These are phyloP conservation scores for Falcaria lacertinaria DNA, from an alignment of 2,888 invertebrate species.

Conservation along the genomic window DNA sequence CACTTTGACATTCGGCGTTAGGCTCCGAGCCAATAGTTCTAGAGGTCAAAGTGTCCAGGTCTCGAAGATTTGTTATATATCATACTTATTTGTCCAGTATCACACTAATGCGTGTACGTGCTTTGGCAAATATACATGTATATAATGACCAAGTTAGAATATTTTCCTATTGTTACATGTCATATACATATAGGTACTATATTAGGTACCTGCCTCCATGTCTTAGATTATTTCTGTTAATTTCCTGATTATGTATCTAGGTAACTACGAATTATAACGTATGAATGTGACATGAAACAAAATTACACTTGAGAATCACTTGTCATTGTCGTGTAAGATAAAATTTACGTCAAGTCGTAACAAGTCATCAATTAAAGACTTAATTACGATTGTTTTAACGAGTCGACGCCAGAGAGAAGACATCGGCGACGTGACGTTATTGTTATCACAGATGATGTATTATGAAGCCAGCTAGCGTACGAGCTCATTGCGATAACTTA, in stretches of 20 bases:
- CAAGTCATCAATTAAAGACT: constrained; percentile 53
- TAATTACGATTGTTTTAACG: constrained; percentile 64
- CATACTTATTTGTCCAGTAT: background rate
- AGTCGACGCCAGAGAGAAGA: constrained; percentile 39
- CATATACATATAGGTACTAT: no score
- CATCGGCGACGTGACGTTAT: constrained; percentile 44
- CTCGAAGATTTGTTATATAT: background rate
- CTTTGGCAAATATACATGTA: background rate
- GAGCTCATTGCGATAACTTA: constrained; percentile 34
- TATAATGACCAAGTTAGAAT: no score
- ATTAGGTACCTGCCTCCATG: no score
- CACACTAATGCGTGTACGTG: background rate
- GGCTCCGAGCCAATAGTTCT: background rate
- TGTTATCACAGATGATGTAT: constrained; percentile 51
- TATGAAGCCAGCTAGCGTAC: constrained; percentile 27
- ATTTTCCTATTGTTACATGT: no score
- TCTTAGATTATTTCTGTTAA: no score
- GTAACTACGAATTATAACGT: background rate
- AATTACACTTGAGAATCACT: constrained; percentile 37
- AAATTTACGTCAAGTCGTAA: constrained; percentile 43
- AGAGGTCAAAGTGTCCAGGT: background rate
- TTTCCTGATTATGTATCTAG: no score
- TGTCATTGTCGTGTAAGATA: constrained; percentile 42
- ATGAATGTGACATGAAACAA: constrained; percentile 19
- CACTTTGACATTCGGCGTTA: constrained; percentile 3